Evolutionary conservation across 2,113 vertebrate species (phyloP).

Genomic region (Leptosomus discolor): DNA sequence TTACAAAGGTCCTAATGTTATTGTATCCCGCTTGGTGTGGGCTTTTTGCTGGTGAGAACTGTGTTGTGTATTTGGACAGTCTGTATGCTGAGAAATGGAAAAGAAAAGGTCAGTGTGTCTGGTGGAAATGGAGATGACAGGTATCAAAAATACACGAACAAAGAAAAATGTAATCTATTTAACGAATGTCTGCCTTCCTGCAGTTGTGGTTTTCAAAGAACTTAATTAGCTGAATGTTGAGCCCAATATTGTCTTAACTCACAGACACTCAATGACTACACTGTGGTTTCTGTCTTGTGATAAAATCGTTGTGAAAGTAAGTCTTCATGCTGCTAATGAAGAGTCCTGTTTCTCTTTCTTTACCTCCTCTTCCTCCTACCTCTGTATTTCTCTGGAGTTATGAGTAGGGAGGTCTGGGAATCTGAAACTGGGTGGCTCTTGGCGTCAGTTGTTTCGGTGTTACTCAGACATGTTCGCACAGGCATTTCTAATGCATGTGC

Average conservation of each 20-base stretch:
- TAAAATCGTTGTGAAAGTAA: not conserved
- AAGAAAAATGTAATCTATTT: conserved; percentile 1
- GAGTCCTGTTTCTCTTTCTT: not conserved
- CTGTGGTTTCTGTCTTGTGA: not conserved
- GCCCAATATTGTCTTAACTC: not conserved
- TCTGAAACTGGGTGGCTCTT: not conserved
- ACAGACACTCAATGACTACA: not conserved
- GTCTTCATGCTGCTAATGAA: not conserved
- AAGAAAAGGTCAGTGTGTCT: not conserved
- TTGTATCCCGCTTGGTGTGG: rapidly evolving
- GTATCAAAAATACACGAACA: not conserved
- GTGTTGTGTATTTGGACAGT: not conserved
- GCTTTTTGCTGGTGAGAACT: not conserved
- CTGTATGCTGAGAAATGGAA: not conserved
- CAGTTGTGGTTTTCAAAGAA: conserved; percentile 5
- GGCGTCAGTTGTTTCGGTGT: not conserved
- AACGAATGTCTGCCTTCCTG: not conserved
- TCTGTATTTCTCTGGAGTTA: not conserved
- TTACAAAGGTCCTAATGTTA: not conserved
- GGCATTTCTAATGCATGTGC: not conserved
- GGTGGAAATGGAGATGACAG: not conserved
- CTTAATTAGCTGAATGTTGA: conserved; percentile 12
- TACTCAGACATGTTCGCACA: not conserved
- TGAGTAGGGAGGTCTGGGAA: not conserved
- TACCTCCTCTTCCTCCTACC: not conserved